Conservation (phyloP, 2,797 vertebrate species). For the Anas bernieri region DNA sequence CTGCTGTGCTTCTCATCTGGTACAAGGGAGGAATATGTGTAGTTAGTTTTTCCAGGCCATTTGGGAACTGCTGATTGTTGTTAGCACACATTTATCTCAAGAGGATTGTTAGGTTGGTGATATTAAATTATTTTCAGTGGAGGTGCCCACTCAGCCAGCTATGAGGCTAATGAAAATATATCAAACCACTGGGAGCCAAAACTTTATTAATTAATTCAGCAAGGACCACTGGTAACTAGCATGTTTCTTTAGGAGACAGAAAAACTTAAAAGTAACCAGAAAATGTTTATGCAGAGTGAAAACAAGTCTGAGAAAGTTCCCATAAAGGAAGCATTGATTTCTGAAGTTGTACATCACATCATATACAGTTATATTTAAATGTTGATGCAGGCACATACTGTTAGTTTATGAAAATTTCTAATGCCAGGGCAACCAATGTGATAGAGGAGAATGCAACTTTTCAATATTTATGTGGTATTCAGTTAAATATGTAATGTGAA, state of each 20-base stretch:
- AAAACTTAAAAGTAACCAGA: not conserved
- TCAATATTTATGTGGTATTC: not conserved
- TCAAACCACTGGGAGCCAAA: not conserved
- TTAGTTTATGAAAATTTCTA: not conserved
- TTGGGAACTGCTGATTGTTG: not conserved
- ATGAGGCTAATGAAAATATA: not conserved
- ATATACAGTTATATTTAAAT: not conserved
- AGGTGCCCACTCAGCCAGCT: not conserved
- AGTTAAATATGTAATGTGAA: not conserved
- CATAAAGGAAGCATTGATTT: not conserved
- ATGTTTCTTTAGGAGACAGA: not conserved
- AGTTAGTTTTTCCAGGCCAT: not conserved
- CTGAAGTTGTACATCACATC: not conserved
- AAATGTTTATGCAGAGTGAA: not conserved
- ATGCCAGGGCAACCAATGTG: not conserved
- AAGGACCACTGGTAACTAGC: not conserved
- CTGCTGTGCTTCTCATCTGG: not conserved
- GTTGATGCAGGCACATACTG: not conserved
- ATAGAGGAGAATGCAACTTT: not conserved
- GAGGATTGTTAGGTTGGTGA: not conserved
- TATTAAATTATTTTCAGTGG: not conserved
- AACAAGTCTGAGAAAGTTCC: not conserved
- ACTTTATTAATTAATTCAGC: not conserved
- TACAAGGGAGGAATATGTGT: rapidly evolving
- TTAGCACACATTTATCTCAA: not conserved